Evolutionary conservation across 2,113 vertebrate genomes (phyloP), one percentile per base, ranked within the genome.

Genomic region (Ameiurus melas): DNA sequence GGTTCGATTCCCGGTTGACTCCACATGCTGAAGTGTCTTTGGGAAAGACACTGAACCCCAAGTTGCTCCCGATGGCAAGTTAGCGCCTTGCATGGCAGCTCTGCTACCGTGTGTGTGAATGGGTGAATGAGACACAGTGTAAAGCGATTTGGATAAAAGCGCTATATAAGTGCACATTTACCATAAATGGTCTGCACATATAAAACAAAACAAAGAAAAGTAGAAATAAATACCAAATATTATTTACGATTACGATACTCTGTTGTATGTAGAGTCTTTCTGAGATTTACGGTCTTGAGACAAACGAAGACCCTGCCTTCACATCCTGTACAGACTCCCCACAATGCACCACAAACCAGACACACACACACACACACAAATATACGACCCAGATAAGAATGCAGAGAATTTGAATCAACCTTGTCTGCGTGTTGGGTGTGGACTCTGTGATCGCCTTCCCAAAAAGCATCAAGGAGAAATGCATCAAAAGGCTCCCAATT

Each of bases 401-500:
- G 73, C 71, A 53, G 66, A 80, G 90, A 90, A 93, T 90, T 89
- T 85, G 90, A 87, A 86, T 92, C 87, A 85, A 86, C 81, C 86
- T 82, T 87, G 83, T 86, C 88, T 71, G 85, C 75, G 70, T 86
- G 89, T 90, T 89, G 73, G 84, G 5, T 89, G 84, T 90, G 89
- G 92, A 86, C 90, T 92, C 84, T 88, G 43, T 93, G 91, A 92
- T 90, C 90, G 88, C 91, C 91, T 90, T 75, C 58, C 85, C 85
- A 90, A 87, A 60, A 25, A 36, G 85, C 85, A 81, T 91, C 86
- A 86, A 75, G 71, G 60, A 80, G 86, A 78, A 85, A 92, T 58
- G 80, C 91, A 92, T 94, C 91, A 93, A 92, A 94, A 91, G 89
- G 84, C 89, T 55, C 89, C 92, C 91, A 94, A 95, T 95, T 95